Evolutionary conservation across 1,140 invertebrate species (phyloP).

Genomic region (Leptinotarsa texana): DNA sequence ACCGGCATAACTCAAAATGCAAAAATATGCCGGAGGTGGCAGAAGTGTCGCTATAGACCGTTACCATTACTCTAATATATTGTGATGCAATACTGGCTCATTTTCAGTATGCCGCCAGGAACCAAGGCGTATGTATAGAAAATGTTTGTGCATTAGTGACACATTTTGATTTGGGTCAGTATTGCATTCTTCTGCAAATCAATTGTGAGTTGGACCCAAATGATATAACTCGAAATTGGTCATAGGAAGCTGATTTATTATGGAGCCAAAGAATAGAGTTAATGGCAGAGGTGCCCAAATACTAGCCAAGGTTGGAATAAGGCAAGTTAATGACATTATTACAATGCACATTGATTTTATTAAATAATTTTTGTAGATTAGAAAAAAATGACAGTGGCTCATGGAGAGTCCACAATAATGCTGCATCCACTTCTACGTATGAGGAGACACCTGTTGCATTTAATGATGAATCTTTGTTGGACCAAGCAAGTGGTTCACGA

Average conservation of each 20-base stretch:
- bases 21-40: too few relatives aligned
- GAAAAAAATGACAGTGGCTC: neutral
- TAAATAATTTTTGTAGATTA: neutral
- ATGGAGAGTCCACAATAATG: neutral
- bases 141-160: neutral
- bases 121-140: neutral
- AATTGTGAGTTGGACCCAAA: neutral
- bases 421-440: neutral
- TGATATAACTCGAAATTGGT: constrained; percentile 7
- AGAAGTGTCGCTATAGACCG: too few relatives aligned
- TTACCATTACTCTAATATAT: too few relatives aligned
- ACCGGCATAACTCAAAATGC: too few relatives aligned
- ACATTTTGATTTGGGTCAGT: constrained; percentile 3
- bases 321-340: constrained; percentile 1
- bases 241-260: neutral
- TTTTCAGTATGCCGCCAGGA: neutral
- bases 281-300: neutral
- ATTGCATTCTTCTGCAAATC: constrained; percentile 3
- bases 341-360: neutral
- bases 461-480: neutral
- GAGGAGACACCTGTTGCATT: constrained; percentile 5
- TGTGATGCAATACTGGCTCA: neutral
- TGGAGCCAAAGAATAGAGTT: neutral
- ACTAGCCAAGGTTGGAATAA: constrained; percentile 2
- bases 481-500: neutral